A percentile compares a stretch with the other conserved stretches of the same genome.
phyloP scores from a whole-genome alignment of 2,113 vertebrate species.

The Actinemys pallida region DNA sequence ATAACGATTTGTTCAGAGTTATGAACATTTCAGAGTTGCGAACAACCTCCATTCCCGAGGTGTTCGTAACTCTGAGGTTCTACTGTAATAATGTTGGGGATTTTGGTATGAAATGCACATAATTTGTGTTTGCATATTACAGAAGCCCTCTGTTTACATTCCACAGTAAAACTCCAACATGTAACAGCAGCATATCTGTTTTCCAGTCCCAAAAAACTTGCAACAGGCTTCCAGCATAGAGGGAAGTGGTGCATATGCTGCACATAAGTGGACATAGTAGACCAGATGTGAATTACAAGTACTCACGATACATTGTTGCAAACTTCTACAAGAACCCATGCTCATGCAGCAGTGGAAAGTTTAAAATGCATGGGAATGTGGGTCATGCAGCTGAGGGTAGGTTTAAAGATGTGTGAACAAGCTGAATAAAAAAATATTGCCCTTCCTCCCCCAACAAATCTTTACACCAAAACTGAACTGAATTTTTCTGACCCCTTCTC shows the following conservation, averaged over 20 bases:
- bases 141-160: neutral
- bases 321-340: neutral
- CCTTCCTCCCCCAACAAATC: neutral
- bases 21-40: no score
- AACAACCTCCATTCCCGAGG: no score
- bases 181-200: neutral
- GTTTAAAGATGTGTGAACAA: neutral
- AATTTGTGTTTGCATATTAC: neutral
- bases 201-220: fast-evolving
- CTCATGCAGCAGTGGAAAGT: neutral
- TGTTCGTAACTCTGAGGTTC: no score
- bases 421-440: fast-evolving
- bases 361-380: fast-evolving
- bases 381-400: neutral
- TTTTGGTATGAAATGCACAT: neutral
- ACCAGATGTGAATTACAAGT: neutral
- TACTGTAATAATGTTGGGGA: neutral
- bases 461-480: neutral
- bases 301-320: fast-evolving
- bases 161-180: neutral
- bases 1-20: no score
- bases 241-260: neutral
- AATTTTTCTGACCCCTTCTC: neutral
- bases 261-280: neutral
- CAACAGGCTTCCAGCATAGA: neutral